Base-by-base conservation (phyloP, 2,113 vertebrate genomes). In the Tragelaphus imberbis region DNA sequence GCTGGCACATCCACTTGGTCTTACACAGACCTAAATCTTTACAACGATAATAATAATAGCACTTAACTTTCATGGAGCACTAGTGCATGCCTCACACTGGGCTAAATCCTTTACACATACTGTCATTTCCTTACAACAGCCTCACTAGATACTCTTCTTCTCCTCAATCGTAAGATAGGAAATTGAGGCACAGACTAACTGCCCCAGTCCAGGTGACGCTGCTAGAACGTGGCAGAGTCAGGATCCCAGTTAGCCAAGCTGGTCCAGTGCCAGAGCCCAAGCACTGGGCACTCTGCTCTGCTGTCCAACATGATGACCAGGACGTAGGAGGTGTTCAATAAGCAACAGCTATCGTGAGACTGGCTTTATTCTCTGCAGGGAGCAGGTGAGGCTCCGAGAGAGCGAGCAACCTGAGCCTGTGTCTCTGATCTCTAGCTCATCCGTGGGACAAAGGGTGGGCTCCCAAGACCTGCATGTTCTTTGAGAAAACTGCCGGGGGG, bases 141-240 rank as follows among this genome's bases (percentile, higher is more conserved):
- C 95, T 77, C 9, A 27, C 59, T 30, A 27, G 25, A 2, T 2
- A 1, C 36, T 6, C 0, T 19, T 2, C 12, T 5, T 2, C 15
- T 5, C 16, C 44, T 49, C 30, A 2, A 6, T 63, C 25, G 6
- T 5, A 53, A 53, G 30, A 65, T 6, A 40, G 84, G 65, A 56
- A 61, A 6, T 19, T 2, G 80, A 86, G 68, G 5, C 14, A 6
- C 77, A 30, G 90, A 33, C 28, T 7, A 30, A 13, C 30, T 0
- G 53, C 7, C 33, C 23, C 0, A 19, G 79, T 25, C 49, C 19
- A 47, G 53, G 89, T 13, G n/a, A 21, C 33, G 11, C 30, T 15
- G 55, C 23, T 1, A 6, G 63, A 40, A 33, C 0, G 0, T 1
- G 28, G 75, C 8, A 96, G 88, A 23, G n/a, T 4, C 0, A 1